Evolutionary conservation across 2,888 invertebrate genomes (phyloP).

Genomic region (Stenichneumon culpator): DNA sequence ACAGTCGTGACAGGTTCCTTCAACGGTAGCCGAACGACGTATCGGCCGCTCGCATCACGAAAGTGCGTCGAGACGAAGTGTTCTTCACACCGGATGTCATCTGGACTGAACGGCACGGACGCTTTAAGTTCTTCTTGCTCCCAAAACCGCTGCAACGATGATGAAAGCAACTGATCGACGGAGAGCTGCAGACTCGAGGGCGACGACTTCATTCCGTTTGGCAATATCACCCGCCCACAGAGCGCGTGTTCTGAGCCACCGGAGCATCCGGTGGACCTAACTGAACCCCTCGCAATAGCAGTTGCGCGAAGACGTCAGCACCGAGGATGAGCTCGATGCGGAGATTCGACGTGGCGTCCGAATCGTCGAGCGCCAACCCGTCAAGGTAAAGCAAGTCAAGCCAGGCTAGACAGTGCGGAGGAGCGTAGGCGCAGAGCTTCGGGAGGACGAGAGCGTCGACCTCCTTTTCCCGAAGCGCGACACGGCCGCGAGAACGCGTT

Average conservation of each 20-base stretch:
- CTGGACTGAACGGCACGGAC: background rate
- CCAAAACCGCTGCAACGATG: background rate
- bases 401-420: background rate
- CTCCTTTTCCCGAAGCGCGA: background rate
- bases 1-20: constrained; percentile 4
- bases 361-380: background rate
- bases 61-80: constrained; percentile 51
- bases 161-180: background rate
- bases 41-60: constrained; percentile 69
- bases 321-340: constrained; percentile 33
- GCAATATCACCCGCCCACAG: background rate
- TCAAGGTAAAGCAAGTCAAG: background rate
- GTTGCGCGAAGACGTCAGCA: constrained; percentile 21
- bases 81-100: background rate
- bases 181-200: background rate
- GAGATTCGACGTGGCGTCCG: background rate
- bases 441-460: background rate
- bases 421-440: background rate
- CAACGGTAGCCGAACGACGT: constrained; percentile 72
- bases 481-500: no score
- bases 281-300: constrained; percentile 10
- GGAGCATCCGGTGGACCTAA: background rate
- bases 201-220: background rate
- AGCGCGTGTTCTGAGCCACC: background rate
- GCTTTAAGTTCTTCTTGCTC: constrained; percentile 42